Base-by-base conservation (phyloP, 2,113 vertebrate genomes). In the Platysteira castanea region DNA sequence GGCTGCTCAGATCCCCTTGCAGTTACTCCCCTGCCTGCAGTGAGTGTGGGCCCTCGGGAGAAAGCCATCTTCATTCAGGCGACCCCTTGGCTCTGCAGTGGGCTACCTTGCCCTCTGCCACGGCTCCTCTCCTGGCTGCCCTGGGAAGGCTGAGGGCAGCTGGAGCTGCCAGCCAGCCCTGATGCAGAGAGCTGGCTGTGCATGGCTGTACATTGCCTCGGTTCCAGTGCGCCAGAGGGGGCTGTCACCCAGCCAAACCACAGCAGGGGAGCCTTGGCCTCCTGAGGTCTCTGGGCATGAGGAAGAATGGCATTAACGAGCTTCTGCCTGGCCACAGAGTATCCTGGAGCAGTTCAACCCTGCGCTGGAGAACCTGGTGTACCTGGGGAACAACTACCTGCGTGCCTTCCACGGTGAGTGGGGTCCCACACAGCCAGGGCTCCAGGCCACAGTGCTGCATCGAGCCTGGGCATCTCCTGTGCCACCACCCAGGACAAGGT, bases 281-380 rank as follows among this genome's bases (percentile, higher is more conserved):
- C 31, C 52, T 78, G 61, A 68, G 65, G 16, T 61, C 60, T 52
- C 41, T 14, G 39, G 19, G 23, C 0, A 0, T 5, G 37, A 30
- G 54, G 42, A 65, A 63, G 50, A 44, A 22, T 5, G 35, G 39
- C 1, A 1, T 56, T 76, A 63, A 94, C 0, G 0, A 35, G 76
- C 41, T 85, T 84, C 53, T 77, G 13, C 71, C 68, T 92, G 37
- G 76, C 67, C 68, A 63, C 97, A 99, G 99, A 99, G 91, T 83
- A 98, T 99, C 92, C 96, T 98, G 98, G 98, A 99, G 41, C 99
- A 99, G 91, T 99, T 99, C 96, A 99, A 99, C 93, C 99, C 99
- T 0, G 98, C 98, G 17, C 97, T 99, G 73, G 98, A 99, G 97
- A 99, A 98, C 83, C 98, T 99, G 96, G 98, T 99, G 35, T 98